phyloP scores from a whole-genome alignment of 2,797 vertebrate genomes.

The Delichon dasypus region DNA sequence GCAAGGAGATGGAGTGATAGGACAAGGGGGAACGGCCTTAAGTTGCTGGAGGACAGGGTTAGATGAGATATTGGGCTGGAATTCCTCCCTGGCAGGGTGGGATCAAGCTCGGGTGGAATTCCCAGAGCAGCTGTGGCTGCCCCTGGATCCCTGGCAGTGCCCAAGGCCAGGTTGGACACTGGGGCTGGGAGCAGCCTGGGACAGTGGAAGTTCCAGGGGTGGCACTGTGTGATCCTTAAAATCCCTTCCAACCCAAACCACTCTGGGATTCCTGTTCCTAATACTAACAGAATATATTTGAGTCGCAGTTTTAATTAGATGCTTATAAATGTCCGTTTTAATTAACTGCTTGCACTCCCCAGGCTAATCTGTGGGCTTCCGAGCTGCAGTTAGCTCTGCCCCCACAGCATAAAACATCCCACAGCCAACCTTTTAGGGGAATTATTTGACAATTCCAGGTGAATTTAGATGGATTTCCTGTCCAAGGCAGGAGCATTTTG shows the following conservation, averaged over 20 bases:
- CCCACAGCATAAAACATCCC: neutral
- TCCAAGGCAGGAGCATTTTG: neutral
- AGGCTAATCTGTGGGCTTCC: neutral
- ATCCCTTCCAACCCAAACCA: neutral
- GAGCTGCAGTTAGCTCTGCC: neutral
- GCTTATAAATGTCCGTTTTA: neutral
- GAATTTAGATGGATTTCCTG: neutral
- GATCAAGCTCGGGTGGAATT: neutral
- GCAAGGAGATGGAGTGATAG: neutral
- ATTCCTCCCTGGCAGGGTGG: neutral
- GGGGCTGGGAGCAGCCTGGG: neutral
- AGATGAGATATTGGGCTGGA: rapidly evolving
- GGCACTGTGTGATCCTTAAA: neutral
- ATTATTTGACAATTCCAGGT: neutral
- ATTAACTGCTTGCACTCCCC: neutral
- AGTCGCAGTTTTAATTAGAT: neutral
- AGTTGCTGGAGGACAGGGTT: rapidly evolving
- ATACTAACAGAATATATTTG: neutral
- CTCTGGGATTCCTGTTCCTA: neutral
- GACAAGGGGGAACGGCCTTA: neutral
- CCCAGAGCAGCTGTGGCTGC: neutral
- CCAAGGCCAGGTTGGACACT: neutral
- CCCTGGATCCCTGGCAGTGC: neutral
- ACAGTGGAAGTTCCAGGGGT: neutral
- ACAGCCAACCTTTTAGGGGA: neutral